These are phyloP conservation scores for Celastrina argiolus DNA, from an alignment of 2,888 invertebrate genomes.

Conservation along the genomic window DNA sequence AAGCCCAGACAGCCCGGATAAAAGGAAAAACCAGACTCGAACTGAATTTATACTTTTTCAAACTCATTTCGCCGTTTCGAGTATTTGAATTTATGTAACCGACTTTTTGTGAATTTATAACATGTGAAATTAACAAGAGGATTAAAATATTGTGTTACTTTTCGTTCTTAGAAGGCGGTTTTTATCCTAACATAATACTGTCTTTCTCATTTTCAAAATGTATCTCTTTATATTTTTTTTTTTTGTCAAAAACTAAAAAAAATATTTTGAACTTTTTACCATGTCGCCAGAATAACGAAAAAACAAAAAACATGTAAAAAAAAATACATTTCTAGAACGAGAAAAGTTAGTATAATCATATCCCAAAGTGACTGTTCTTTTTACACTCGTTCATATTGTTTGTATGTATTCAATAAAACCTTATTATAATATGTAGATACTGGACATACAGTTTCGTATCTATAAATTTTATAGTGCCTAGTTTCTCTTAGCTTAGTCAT, in stretches of 20 bases:
- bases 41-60: constrained; percentile 37
- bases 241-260: too few species aligned
- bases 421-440: too few species aligned
- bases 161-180: background rate
- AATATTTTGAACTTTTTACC: too few species aligned
- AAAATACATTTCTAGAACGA: too few species aligned
- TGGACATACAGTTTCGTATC: background rate
- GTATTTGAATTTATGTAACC: constrained; percentile 30
- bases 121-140: background rate
- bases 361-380: too few species aligned
- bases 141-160: background rate
- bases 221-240: too few species aligned
- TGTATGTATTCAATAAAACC: background rate
- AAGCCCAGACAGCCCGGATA: constrained; percentile 55
- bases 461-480: background rate
- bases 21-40: constrained; percentile 48
- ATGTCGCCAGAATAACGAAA: too few species aligned
- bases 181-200: too few species aligned
- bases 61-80: constrained; percentile 33
- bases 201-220: too few species aligned
- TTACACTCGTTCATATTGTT: too few species aligned
- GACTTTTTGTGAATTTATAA: constrained; percentile 15
- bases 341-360: too few species aligned
- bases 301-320: too few species aligned
- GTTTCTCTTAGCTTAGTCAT: background rate